Base-by-base conservation (phyloP, 2,113 vertebrate species). In the Channa maculata region DNA sequence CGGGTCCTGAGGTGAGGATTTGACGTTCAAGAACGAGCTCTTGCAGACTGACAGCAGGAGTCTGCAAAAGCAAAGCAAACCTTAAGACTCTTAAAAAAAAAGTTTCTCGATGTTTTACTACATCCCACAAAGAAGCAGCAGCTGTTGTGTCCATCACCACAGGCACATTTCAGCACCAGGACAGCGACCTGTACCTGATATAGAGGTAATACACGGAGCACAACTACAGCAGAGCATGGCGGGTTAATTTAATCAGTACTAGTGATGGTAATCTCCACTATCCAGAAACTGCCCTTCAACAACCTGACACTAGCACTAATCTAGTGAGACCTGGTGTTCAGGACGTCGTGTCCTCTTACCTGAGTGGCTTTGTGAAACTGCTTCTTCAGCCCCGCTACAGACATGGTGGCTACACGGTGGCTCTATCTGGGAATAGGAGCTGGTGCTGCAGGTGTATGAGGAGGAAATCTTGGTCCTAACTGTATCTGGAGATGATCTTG, bases 341-440 rank as follows among this genome's bases (percentile, higher is more conserved):
- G 59, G 55, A 63, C 48, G 52, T 39, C 43, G 64, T 9, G 38
- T 68, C 33, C 39, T 80, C 89, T 86, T 92, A 96, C 96, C 95
- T 96, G 95, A 70, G 95, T 96, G 84, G 95, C 95, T 93, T 97
- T 96, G 93, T 96, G 96, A 91, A 96, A 96, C 65, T 96, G 96
- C 83, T 96, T 95, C 91, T 95, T 96, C 13, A 96, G 87, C 73
- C 95, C 95, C 77, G 95, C 95, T 90, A 96, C 96, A 86, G 95
- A 96, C 95, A 96, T 96, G 92, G 65, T 87, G 41, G 86, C 80
- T 77, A 61, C 77, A 62, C 71, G 71, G 38, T 60, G 87, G 15
- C 67, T 83, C 57, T 75, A 51, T 34, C 62, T 37, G 79, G 15
- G 13, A 37, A 24, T 10, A 7, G 41, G 11, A 50, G 49, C 13